Base-by-base conservation (phyloP, 2,888 invertebrate species). In the Xanthostigma xanthostigma region DNA sequence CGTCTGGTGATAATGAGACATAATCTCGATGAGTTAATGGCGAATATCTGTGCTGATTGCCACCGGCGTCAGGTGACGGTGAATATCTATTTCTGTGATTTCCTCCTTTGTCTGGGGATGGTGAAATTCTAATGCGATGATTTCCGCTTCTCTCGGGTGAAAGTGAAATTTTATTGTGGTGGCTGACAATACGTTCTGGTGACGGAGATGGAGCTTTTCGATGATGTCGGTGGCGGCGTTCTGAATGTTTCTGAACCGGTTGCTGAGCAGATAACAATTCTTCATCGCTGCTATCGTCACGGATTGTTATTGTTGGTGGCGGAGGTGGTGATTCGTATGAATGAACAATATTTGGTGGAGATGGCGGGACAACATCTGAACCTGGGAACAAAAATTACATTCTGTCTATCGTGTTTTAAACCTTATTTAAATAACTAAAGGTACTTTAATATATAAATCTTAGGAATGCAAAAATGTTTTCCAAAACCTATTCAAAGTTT, bases 71-170 rank as follows among this genome's bases (percentile, higher is more conserved):
- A 52, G 64, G 63, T 27, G 27, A 27, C 5, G 27, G 27, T 6
- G 27, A 27, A 27, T 27, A 27, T 27, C 6, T 27, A 27, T 27
- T 27, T 27, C 27, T 27, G 6, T 27, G 27, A 27, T 6, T 27
- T 6, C 27, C 27, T 27, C 5, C 27, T 6, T 27, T 51, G 65
- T 68, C 55, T 63, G 68, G 58, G 62, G 70, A 54, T 59, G 69
- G 57, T 55, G 60, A 55, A 27, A 27, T 27, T 27, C 27, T 27
- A 27, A 27, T 27, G 6, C 27, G 27, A 27, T 64, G 65, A 50
- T 63, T 64, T 11, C 64, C 65, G 3, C 54, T 50, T 49, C 61
- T 64, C 40, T 66, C 66, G 8, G 62, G 61, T 42, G 64, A 64
- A 39, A 60, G 59, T 8, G 65, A 62, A 50, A 61, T 59, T 5